These are phyloP conservation scores for Helarctos malayanus DNA, from an alignment of 2,797 vertebrate genomes.

Conservation along the genomic window DNA sequence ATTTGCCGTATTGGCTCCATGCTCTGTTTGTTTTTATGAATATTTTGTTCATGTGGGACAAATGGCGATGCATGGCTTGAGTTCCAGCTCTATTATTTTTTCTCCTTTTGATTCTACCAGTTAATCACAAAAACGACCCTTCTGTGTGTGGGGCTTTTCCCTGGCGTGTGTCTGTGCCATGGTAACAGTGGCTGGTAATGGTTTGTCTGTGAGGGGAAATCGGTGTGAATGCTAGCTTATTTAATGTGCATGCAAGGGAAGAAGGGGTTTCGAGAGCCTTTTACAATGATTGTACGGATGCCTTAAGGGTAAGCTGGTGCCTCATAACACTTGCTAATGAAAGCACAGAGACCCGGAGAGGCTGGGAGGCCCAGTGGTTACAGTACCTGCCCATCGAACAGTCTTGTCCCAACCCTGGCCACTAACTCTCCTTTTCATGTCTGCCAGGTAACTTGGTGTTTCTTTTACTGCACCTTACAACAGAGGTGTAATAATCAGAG, in stretches of 20 bases:
- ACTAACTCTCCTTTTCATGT: background rate
- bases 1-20: constrained; percentile 5
- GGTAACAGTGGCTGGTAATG: constrained; percentile 61
- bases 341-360: constrained; percentile 66
- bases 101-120: constrained; percentile 40
- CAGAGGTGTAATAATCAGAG: background rate
- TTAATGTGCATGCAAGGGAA: constrained; percentile 67
- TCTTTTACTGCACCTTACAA: background rate
- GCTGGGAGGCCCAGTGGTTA: background rate
- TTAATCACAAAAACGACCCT: constrained; percentile 67
- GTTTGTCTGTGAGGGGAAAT: background rate
- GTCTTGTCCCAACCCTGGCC: background rate
- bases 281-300: constrained; percentile 67
- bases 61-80: constrained; percentile 24
- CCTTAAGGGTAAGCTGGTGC: constrained; percentile 57
- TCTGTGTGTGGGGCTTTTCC: constrained; percentile 70
- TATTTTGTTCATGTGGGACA: background rate
- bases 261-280: constrained; percentile 74
- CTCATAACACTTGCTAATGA: constrained; percentile 76
- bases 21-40: constrained; percentile 59
- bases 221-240: constrained; percentile 40
- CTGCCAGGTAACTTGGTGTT: background rate
- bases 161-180: constrained; percentile 76
- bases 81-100: constrained; percentile 41
- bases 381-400: background rate